Evolutionary conservation across 2,797 vertebrate species (phyloP).

Genomic region (Epinephelus malabaricus): DNA sequence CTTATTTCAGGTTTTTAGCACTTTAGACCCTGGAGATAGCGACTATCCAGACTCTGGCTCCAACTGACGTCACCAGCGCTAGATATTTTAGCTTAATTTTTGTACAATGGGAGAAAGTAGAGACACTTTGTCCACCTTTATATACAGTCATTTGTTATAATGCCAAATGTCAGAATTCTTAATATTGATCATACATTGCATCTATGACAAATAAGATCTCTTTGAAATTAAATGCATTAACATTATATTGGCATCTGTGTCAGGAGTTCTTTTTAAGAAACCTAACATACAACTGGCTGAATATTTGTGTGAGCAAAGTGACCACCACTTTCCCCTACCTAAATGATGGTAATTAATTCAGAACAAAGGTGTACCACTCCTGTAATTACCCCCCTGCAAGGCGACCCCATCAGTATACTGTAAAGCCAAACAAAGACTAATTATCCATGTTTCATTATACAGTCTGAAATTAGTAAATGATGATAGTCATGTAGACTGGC

Average conservation of each 20-base stretch:
- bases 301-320: slow-evolving; percentile 23
- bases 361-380: neutral
- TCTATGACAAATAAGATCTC: slow-evolving; percentile 23
- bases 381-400: slow-evolving; percentile 12
- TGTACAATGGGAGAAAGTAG: too few species aligned
- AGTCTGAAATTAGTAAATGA: slow-evolving; percentile 11
- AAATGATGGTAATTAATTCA: slow-evolving; percentile 1
- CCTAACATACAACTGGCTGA: slow-evolving; percentile 2
- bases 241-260: neutral
- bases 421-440: neutral
- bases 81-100: too few species aligned
- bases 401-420: neutral
- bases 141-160: too few species aligned
- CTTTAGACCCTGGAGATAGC: too few species aligned
- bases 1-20: too few species aligned
- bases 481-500: neutral
- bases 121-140: too few species aligned
- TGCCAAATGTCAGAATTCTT: slow-evolving; percentile 14
- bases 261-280: neutral
- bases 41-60: too few species aligned
- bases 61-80: too few species aligned
- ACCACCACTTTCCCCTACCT: neutral
- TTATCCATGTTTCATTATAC: slow-evolving; percentile 1
- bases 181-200: slow-evolving; percentile 25
- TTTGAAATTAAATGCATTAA: slow-evolving; percentile 14